A percentile compares a stretch with the other conserved stretches of the same genome.
Conservation (phyloP, 1,140 invertebrate species). For the Zaprionus ornatus region DNA sequence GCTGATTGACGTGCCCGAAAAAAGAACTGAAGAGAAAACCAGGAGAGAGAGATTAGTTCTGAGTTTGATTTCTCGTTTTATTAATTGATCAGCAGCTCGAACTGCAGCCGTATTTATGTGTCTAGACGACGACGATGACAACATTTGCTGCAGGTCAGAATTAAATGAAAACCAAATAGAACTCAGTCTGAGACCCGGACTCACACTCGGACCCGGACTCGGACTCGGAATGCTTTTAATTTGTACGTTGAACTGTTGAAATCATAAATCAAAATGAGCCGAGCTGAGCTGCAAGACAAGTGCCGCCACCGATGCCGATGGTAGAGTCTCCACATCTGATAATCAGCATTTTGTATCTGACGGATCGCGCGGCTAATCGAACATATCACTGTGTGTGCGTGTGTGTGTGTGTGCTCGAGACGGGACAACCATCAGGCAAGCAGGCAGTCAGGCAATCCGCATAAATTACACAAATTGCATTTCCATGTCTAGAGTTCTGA, state of each 20-base stretch:
- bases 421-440: constrained; percentile 35
- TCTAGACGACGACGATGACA: constrained; percentile 61
- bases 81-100: constrained; percentile 65
- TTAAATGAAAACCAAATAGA: constrained; percentile 14
- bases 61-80: constrained; percentile 50
- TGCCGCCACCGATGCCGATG: constrained; percentile 25
- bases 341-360: constrained; percentile 74
- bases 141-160: constrained; percentile 77
- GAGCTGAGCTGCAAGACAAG: constrained; percentile 44
- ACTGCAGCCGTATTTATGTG: constrained; percentile 23
- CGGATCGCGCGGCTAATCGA: constrained; percentile 75
- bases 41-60: constrained; percentile 18
- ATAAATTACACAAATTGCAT: constrained; percentile 83
- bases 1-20: constrained; percentile 67
- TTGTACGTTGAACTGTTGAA: constrained; percentile 62
- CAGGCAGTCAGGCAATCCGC: constrained; percentile 44
- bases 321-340: constrained; percentile 47
- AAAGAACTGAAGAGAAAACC: not conserved
- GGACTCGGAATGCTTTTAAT: constrained; percentile 73
- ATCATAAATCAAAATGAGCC: constrained; percentile 76
- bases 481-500: constrained; percentile 78
- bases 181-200: not conserved
- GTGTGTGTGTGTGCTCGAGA: constrained; percentile 32
- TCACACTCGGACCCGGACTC: constrained; percentile 2
- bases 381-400: constrained; percentile 47